Base-by-base conservation (phyloP, 2,888 invertebrate genomes). In the Synergus umbraculus region DNA sequence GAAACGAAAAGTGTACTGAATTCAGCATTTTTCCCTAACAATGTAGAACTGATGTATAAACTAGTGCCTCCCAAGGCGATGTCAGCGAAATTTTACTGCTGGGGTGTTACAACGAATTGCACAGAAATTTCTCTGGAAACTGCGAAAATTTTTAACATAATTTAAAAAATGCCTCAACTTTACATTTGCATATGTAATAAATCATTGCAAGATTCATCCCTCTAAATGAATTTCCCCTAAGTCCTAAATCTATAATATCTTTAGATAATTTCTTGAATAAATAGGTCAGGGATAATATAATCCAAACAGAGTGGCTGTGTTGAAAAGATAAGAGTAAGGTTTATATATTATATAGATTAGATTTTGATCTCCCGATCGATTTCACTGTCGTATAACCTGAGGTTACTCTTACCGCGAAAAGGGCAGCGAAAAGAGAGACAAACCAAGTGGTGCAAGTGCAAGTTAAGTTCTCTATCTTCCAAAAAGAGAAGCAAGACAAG, bases 401-500 rank as follows among this genome's bases (percentile, higher is more conserved):
- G 63, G 29, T 29, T 10, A 7, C 63, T 63, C 22, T 29, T 18
- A 18, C 8, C 9, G 12, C 46, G 10, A 22, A 22, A 22, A 46
- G 44, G 18, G 13, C 46, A 46, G 67, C 22, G 46, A 46, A 67
- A 67, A 67, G 22, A 67, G 44, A 43, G 41, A 29, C 22, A 46
- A 4, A 22, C 18, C 46, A 67, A 46, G 67, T 41, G 12, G 18
- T 46, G 44, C 22, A 46, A 46, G 18, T 46, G 44, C 22, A 46
- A 46, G 67, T 22, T 66, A 43, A 66, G 15, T 67, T 67, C 67
- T 46, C 67, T 46, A 29, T 13, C 46, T 46, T 67, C 46, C 46
- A 10, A 22, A 67, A 67, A 29, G 22, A 67, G 67, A 67, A 67
- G 9, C 46, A 22, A 44, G 44, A 22, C 10, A 67, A 22, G 67